Evolutionary conservation across 2,888 invertebrate genomes (phyloP), one percentile per base, ranked within the genome.

Genomic region (Resseliella maxima): DNA sequence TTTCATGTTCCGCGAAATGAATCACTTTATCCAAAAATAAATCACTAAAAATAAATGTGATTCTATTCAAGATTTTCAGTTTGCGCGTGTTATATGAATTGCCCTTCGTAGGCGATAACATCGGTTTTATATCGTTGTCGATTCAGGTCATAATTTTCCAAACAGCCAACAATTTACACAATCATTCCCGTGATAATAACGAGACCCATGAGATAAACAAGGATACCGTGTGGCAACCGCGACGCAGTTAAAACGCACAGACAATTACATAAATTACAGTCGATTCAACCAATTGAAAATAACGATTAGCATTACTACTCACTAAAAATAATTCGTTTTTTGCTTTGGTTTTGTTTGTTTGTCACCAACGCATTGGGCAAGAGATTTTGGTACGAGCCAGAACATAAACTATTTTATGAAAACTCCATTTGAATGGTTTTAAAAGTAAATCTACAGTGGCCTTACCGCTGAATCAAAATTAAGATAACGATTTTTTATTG

Each of bases 271-370:
- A 83, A 83, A 83, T 83, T 83, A 83, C 12, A n/a, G 24, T 83
- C 83, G 83, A 83, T 83, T 83, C 83, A 83, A 83, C 83, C 83
- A 83, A 83, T 83, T 83, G 83, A 83, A 83, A 83, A 83, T 83
- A 83, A 83, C 83, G 83, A 83, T 83, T 83, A 38, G 24, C 83
- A 83, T 83, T 83, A 83, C 83, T 36, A 38, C 83, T 83, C 38
- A 83, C 38, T 31, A 83, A 83, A 36, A 83, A 38, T 21, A 21
- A 24, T 59, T 35, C 72, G 15, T 10, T 72, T 72, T 72, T 35
- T 72, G 72, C 31, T 31, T 35, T 59, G 59, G 41, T 41, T 5
- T 41, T 41, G 6, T 2, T 59, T 24, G 59, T n/a, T 59, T 59
- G 59, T 59, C 59, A 24, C 24, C 59, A 59, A 59, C 15, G 27